These are phyloP conservation scores for Watsonalla binaria DNA, from an alignment of 2,888 invertebrate species.

Conservation along the genomic window DNA sequence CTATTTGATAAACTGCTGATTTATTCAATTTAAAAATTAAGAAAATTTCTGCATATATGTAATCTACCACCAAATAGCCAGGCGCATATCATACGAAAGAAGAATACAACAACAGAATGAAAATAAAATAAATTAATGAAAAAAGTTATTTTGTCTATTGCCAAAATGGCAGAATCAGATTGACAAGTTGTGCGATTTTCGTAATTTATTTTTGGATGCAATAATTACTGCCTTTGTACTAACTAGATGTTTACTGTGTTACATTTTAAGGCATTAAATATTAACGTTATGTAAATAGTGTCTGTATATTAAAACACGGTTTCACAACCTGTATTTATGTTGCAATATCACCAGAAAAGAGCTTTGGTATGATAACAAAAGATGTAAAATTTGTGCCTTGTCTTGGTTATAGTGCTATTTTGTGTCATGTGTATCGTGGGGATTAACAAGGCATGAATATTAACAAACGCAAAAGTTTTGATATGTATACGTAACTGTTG, in stretches of 20 bases:
- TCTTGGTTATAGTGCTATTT: constrained; percentile 52
- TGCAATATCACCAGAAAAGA: constrained; percentile 59
- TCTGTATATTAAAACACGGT: constrained; percentile 20
- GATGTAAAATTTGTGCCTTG: constrained; percentile 70
- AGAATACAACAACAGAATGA: too few relatives aligned
- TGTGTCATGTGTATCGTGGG: constrained; percentile 54
- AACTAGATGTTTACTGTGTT: constrained; percentile 32
- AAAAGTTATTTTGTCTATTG: constrained; percentile 42
- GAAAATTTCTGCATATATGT: too few relatives aligned
- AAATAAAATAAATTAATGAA: constrained; percentile 12
- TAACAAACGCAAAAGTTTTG: constrained; percentile 36
- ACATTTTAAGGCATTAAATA: constrained; percentile 26
- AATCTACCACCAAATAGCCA: too few relatives aligned
- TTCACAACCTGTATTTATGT: constrained; percentile 33
- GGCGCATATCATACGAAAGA: too few relatives aligned
- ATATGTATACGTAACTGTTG: constrained; percentile 63
- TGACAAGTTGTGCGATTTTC: constrained; percentile 73
- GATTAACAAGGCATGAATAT: constrained; percentile 56
- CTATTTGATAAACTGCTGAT: too few relatives aligned
- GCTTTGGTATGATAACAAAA: constrained; percentile 75
- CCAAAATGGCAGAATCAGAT: constrained; percentile 72
- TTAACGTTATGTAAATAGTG: constrained; percentile 16
- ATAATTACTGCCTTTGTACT: constrained; percentile 50
- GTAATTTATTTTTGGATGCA: constrained; percentile 69
- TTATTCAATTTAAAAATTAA: too few relatives aligned